Evolutionary conservation across 2,888 invertebrate genomes (phyloP).

Genomic region (Lysandra bellargus): DNA sequence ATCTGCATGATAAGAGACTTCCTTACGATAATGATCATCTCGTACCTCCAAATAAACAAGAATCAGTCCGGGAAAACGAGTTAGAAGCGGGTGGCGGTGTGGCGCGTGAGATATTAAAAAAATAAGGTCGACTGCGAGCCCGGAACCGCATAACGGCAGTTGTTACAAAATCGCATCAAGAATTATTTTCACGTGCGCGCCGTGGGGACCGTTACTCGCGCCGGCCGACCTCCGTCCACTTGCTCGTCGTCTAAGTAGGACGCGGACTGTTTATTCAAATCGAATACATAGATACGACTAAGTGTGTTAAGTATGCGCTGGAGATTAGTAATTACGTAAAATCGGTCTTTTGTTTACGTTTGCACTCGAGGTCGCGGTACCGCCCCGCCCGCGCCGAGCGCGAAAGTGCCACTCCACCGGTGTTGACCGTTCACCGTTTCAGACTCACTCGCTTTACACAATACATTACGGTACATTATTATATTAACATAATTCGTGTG

Average conservation of each 20-base stretch:
- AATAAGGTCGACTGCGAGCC: slow-evolving; percentile 77
- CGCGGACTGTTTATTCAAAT: slow-evolving; percentile 41
- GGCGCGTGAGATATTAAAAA: slow-evolving; percentile 44
- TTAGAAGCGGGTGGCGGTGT: slow-evolving; percentile 1
- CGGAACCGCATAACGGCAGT: slow-evolving; percentile 78
- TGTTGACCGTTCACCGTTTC: slow-evolving; percentile 57
- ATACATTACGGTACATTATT: slow-evolving; percentile 47
- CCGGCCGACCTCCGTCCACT: slow-evolving; percentile 54
- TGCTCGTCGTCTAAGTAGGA: slow-evolving; percentile 57
- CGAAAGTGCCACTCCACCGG: slow-evolving; percentile 67
- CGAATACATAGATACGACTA: slow-evolving; percentile 8
- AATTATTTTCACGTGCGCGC: slow-evolving; percentile 78
- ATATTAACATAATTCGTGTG: slow-evolving; percentile 28
- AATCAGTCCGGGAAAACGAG: slow-evolving; percentile 3
- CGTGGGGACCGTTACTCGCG: slow-evolving; percentile 66
- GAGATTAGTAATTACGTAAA: slow-evolving; percentile 18
- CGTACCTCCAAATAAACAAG: slow-evolving; percentile 7
- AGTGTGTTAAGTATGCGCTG: not conserved
- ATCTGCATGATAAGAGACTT: slow-evolving; percentile 15
- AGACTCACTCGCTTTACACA: slow-evolving; percentile 65
- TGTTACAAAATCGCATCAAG: slow-evolving; percentile 79
- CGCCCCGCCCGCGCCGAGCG: slow-evolving; percentile 51
- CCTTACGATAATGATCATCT: not conserved
- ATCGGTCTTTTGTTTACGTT: slow-evolving; percentile 29
- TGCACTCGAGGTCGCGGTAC: slow-evolving; percentile 50